Evolutionary conservation across 2,888 invertebrate genomes (phyloP), one percentile per base, ranked within the genome.

Genomic region (Dendrolimus houi): DNA sequence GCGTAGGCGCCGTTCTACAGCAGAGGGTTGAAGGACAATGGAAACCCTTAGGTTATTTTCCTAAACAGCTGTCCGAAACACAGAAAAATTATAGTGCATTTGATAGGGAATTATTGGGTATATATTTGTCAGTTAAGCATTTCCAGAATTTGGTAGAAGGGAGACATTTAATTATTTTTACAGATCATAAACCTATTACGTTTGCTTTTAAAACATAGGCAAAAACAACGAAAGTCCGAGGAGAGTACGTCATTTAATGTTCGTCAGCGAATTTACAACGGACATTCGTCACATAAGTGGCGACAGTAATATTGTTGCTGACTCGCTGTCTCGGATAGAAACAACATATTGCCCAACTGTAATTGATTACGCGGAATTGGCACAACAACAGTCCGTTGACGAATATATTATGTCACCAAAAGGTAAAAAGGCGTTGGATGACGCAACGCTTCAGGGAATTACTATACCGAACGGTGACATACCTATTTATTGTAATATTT

Each of bases 191-290:
- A 17, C 61, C 62, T 7, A 52, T 64, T n/a, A 54, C 42, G 0
- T 57, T 55, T 52, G 57, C 62, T 10, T 61, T 64, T 40, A 47
- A 55, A 60, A 59, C 54, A 52, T 55, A 52, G 54, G 55, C 14
- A 9, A 42, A 12, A 52, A 52, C 29, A 63, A 59, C 8, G 63
- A 65, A 56, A 57, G 55, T 2, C 63, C 65, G 9, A 53, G 64
- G n/a, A 53, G 64, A 52, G 52, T 57, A 1, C 53, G 63, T 6
- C 62, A 63, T 8, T 55, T 63, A 8, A 13, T 57, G 9, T 65
- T 55, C 53, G 63, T 67, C 10, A 62, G 63, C n/a, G 59, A 63
- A 52, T 64, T 63, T 54, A 59, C 62, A 8, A 66, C 41, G 12
- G 60, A 61, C 12, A 64, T 66, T 41, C 57, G 56, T 52, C 59